Conservation (phyloP, 1,140 invertebrate species). For the Varroa destructor region DNA sequence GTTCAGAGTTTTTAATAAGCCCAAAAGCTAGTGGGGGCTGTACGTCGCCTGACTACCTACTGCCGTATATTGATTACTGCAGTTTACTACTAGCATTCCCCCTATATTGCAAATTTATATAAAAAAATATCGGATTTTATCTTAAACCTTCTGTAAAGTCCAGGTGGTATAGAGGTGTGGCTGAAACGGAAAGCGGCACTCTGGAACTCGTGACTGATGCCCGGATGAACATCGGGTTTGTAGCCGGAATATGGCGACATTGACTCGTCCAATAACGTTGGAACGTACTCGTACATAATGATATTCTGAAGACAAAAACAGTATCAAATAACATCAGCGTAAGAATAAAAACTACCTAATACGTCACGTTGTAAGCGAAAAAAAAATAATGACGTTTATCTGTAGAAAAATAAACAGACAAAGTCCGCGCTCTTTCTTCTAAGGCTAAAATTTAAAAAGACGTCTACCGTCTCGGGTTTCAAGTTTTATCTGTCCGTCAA, state of each 20-base stretch:
- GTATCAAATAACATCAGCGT: slow-evolving; percentile 29
- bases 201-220: slow-evolving; percentile 91
- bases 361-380: slow-evolving; percentile 23
- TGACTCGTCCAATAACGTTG: slow-evolving; percentile 57
- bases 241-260: slow-evolving; percentile 48
- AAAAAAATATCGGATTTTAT: too few relatives aligned
- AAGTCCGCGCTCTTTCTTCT: too few relatives aligned
- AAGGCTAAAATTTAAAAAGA: too few relatives aligned
- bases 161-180: slow-evolving; percentile 86
- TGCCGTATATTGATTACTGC: too few relatives aligned
- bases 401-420: too few relatives aligned
- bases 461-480: too few relatives aligned
- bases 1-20: too few relatives aligned
- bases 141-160: slow-evolving; percentile 55
- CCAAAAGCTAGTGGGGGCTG: too few relatives aligned
- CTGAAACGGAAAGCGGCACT: slow-evolving; percentile 93
- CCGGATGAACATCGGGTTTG: slow-evolving; percentile 81
- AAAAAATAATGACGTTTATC: not conserved
- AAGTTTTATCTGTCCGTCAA: too few relatives aligned
- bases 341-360: not conserved
- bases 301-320: slow-evolving; percentile 58
- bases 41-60: too few relatives aligned
- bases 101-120: too few relatives aligned
- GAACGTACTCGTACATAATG: slow-evolving; percentile 90
- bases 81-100: too few relatives aligned